Percentiles rank a stretch among this genome's conserved stretches.
Conservation (phyloP, 1,140 invertebrate species). For the Drosophila sproati region DNA sequence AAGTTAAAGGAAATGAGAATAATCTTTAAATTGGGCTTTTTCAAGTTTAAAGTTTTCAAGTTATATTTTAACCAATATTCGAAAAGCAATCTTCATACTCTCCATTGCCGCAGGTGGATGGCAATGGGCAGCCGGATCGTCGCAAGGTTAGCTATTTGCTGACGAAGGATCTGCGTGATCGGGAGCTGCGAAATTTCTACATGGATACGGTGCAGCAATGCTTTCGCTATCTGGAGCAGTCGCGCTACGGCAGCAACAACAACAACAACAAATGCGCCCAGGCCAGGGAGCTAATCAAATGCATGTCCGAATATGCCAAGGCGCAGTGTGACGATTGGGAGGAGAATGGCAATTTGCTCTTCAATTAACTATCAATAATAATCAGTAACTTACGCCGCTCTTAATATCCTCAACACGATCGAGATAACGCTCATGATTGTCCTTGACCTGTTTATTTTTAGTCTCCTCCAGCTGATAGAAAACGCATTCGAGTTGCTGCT, state of each 20-base stretch:
- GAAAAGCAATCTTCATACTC: neutral
- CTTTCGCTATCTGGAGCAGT: slow-evolving; percentile 86
- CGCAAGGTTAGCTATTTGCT: slow-evolving; percentile 86
- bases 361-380: slow-evolving; percentile 36
- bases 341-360: slow-evolving; percentile 73
- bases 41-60: no score
- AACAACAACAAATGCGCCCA: slow-evolving; percentile 68
- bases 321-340: slow-evolving; percentile 87
- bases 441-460: slow-evolving; percentile 50
- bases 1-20: no score
- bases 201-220: slow-evolving; percentile 86
- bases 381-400: slow-evolving; percentile 82
- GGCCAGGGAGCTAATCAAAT: slow-evolving; percentile 85
- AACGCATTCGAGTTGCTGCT: slow-evolving; percentile 76
- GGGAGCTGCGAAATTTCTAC: slow-evolving; percentile 86
- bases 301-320: slow-evolving; percentile 86
- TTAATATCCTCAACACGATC: slow-evolving; percentile 85
- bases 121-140: slow-evolving; percentile 86
- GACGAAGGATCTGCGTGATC: slow-evolving; percentile 85
- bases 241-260: slow-evolving; percentile 16
- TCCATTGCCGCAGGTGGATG: slow-evolving; percentile 82
- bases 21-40: no score
- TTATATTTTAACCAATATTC: neutral
- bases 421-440: slow-evolving; percentile 57
- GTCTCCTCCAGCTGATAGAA: slow-evolving; percentile 75